phyloP scores from a whole-genome alignment of 64 coral and sea anemone genomes.

The Dendronephthya gigantea region DNA sequence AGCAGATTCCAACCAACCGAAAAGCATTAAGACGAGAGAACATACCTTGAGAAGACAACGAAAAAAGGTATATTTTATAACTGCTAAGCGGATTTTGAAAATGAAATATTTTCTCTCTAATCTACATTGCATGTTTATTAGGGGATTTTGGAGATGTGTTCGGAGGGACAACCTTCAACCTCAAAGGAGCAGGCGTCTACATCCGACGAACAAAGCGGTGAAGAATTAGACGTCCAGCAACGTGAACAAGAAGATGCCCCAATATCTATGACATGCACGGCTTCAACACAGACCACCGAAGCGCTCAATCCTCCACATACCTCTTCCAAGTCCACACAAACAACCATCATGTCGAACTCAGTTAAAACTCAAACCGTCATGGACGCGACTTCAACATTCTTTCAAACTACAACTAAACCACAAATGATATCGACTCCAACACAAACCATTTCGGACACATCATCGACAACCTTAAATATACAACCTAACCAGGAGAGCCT shows the following conservation, averaged over 20 bases:
- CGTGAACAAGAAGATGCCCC: neutral
- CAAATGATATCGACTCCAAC: neutral
- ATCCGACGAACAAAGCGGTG: neutral
- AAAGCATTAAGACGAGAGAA: too few species aligned
- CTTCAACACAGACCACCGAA: too few species aligned
- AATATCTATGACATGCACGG: neutral
- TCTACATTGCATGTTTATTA: neutral
- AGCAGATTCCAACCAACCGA: too few species aligned
- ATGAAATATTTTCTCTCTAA: neutral
- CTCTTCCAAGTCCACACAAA: too few species aligned
- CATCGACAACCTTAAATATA: neutral
- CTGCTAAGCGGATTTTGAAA: neutral
- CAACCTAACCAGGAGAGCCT: neutral
- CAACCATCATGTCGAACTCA: too few species aligned
- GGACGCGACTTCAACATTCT: neutral
- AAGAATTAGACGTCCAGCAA: neutral
- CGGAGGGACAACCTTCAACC: neutral
- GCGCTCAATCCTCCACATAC: too few species aligned
- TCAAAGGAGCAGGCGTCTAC: neutral
- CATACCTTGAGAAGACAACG: too few species aligned
- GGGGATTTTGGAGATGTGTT: neutral
- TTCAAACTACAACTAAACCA: neutral
- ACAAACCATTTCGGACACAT: neutral
- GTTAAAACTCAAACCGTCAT: conserved; percentile 11
- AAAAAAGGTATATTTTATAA: too few species aligned